Evolutionary conservation across 2,797 vertebrate genomes (phyloP).

Genomic region (Schizopygopsis pylzovi): DNA sequence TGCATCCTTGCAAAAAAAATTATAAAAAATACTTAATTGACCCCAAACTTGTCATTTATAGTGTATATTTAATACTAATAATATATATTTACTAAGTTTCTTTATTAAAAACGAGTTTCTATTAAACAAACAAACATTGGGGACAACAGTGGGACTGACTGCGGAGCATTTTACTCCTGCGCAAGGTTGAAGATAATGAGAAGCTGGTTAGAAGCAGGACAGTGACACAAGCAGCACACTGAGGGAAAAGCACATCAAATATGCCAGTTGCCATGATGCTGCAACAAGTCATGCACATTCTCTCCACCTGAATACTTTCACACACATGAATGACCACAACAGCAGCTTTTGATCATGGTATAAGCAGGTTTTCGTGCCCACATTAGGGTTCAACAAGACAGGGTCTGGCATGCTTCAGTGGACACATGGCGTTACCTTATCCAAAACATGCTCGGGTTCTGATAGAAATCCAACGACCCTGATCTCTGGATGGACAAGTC

Average conservation of each 20-base stretch:
- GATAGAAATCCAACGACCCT: conserved; percentile 98
- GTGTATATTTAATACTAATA: not conserved
- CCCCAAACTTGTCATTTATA: not conserved
- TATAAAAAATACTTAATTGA: not conserved
- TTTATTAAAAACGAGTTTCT: not conserved
- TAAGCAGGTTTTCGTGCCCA: not conserved
- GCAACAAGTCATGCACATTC: conserved; percentile 25
- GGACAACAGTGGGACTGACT: not conserved
- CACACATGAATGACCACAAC: not conserved
- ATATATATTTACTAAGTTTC: not conserved
- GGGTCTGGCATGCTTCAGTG: conserved; percentile 84
- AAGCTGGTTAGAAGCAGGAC: conserved; percentile 4
- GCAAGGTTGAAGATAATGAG: conserved; percentile 9
- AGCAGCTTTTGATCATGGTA: not conserved
- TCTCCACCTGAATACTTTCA: not conserved
- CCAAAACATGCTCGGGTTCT: conserved; percentile 97
- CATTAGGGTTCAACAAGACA: not conserved
- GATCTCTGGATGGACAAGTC: conserved; percentile 98
- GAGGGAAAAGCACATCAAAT: not conserved
- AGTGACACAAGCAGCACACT: not conserved
- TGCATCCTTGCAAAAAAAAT: too few species aligned
- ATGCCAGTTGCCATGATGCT: not conserved
- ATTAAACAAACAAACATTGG: not conserved
- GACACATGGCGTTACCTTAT: conserved; percentile 94
- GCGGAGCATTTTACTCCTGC: not conserved